Evolutionary conservation across 92 coral and sea anemone species (phyloP).

Genomic region (Actinernus sp.): DNA sequence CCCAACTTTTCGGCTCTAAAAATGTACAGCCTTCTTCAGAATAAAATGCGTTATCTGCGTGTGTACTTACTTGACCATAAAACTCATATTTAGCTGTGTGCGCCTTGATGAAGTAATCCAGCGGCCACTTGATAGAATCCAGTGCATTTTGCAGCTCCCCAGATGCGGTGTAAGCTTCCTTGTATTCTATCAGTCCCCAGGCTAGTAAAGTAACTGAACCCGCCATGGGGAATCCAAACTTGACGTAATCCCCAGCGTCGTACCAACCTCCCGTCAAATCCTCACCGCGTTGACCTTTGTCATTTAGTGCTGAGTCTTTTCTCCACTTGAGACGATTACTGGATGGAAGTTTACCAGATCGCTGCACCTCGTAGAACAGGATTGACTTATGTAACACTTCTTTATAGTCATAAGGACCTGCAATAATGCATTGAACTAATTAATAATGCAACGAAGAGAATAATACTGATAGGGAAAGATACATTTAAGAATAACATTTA

Average conservation of each 20-base stretch:
- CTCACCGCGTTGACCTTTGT: constrained; percentile 19
- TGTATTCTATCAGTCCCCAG: constrained; percentile 14
- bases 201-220: constrained; percentile 5
- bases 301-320: constrained; percentile 12
- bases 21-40: too few relatives aligned
- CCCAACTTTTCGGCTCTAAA: too few relatives aligned
- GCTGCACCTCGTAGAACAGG: constrained; percentile 27
- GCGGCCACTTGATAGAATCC: constrained; percentile 21
- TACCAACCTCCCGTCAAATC: constrained; percentile 46
- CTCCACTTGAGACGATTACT: constrained; percentile 22
- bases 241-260: constrained; percentile 43
- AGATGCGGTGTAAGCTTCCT: constrained; percentile 1
- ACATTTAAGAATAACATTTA: too few relatives aligned
- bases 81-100: constrained; percentile 12
- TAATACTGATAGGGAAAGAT: too few relatives aligned
- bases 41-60: too few relatives aligned
- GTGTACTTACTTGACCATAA: constrained; percentile 22
- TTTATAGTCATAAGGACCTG: constrained; percentile 66
- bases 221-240: constrained; percentile 33
- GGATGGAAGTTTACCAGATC: constrained; percentile 9
- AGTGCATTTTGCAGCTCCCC: constrained; percentile 13
- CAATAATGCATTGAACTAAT: too few relatives aligned
- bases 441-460: too few relatives aligned
- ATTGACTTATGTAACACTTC: constrained; percentile 4
- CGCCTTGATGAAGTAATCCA: constrained; percentile 35